Conservation (phyloP, 2,113 vertebrate species). For the Myiozetetes cayanensis region DNA sequence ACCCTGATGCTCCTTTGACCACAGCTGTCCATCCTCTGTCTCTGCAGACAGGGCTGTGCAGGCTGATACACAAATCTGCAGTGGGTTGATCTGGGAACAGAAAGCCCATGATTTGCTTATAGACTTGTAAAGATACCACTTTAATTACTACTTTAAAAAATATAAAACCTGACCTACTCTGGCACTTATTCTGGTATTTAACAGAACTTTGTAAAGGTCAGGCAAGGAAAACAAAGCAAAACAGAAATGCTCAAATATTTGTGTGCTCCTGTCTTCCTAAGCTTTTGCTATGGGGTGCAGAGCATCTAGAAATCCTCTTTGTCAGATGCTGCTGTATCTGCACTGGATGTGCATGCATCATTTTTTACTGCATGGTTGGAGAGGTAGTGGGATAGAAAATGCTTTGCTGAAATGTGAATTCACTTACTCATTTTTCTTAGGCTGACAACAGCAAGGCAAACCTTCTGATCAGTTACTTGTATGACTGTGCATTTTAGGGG, state of each 20-base stretch:
- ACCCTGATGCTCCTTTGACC: not conserved
- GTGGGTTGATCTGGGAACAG: not conserved
- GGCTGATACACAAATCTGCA: not conserved
- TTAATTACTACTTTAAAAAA: not conserved
- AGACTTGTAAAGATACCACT: not conserved
- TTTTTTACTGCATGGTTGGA: not conserved
- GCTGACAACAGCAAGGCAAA: not conserved
- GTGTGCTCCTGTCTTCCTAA: not conserved
- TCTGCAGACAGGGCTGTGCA: not conserved
- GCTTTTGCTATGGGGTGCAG: not conserved
- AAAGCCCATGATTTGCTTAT: not conserved
- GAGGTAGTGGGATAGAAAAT: not conserved
- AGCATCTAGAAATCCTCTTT: not conserved
- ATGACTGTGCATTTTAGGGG: conserved; percentile 28
- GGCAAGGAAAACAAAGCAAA: not conserved
- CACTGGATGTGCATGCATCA: not conserved
- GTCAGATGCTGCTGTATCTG: not conserved
- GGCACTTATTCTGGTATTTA: not conserved
- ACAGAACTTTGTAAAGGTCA: not conserved
- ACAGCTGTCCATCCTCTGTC: fast-evolving
- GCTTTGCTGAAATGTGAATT: not conserved
- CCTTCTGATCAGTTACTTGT: not conserved
- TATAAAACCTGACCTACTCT: not conserved
- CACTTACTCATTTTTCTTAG: not conserved
- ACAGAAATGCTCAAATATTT: not conserved